phyloP scores from a whole-genome alignment of 2,797 vertebrate species.

The Tenualosa ilisha region DNA sequence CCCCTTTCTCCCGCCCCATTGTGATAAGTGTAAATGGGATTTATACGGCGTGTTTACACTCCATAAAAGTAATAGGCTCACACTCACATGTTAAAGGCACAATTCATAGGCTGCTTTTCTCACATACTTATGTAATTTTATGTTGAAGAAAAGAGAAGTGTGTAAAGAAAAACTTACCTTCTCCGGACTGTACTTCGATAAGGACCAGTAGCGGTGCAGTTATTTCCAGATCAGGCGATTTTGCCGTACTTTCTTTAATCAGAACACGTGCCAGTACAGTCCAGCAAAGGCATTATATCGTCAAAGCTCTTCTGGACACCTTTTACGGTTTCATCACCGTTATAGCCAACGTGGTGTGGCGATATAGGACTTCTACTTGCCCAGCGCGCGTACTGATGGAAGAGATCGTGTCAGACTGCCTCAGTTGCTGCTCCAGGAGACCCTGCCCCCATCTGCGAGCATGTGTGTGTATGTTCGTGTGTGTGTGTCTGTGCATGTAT shows the following conservation, averaged over 20 bases:
- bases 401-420: slow-evolving; percentile 9
- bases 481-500: neutral
- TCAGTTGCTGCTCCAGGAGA: slow-evolving; percentile 10
- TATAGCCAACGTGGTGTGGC: neutral
- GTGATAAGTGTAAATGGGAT: neutral
- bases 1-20: neutral
- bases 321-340: neutral
- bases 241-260: neutral
- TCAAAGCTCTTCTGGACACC: neutral
- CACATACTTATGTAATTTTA: neutral
- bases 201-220: neutral
- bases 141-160: neutral
- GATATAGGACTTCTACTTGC: neutral
- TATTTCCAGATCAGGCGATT: neutral
- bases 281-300: neutral
- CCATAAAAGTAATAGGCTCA: neutral
- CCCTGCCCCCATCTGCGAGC: neutral
- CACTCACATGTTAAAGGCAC: neutral
- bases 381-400: slow-evolving; percentile 16
- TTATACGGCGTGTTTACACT: neutral
- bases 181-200: neutral
- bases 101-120: neutral
- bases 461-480: neutral
- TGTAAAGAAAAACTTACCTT: slow-evolving; percentile 1
- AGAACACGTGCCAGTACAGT: slow-evolving; percentile 7